Conservation (phyloP, 2,113 vertebrate genomes). For the Gasterosteus nipponicus region DNA sequence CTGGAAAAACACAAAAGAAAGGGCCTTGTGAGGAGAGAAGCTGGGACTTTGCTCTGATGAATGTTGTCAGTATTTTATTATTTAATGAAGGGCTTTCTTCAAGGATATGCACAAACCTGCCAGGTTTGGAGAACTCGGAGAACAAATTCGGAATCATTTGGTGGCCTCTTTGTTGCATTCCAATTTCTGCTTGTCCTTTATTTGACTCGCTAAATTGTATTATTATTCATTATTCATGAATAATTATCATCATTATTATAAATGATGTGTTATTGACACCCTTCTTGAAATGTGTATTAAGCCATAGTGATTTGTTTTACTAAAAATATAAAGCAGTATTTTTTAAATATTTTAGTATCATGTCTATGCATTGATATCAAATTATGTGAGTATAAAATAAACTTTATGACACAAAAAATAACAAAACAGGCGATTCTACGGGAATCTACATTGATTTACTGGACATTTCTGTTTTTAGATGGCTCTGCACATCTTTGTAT, state of each 20-base stretch:
- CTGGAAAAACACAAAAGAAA: conserved; percentile 3
- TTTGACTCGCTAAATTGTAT: not conserved
- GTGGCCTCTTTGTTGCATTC: not conserved
- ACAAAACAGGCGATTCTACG: not conserved
- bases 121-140: not conserved
- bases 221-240: no score
- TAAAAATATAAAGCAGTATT: not conserved
- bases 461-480: not conserved
- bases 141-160: not conserved
- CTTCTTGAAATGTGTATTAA: not conserved
- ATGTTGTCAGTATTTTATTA: not conserved
- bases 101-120: not conserved
- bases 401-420: not conserved
- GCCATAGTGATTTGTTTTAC: no score
- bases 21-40: not conserved
- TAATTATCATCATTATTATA: no score
- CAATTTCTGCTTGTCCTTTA: not conserved
- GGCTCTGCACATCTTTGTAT: not conserved
- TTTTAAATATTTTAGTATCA: not conserved
- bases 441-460: not conserved
- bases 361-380: not conserved
- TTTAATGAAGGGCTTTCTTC: not conserved
- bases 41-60: not conserved
- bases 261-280: not conserved
- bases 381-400: not conserved